Base-by-base conservation (phyloP, 2,113 vertebrate species). In the Megaceryle torquata region DNA sequence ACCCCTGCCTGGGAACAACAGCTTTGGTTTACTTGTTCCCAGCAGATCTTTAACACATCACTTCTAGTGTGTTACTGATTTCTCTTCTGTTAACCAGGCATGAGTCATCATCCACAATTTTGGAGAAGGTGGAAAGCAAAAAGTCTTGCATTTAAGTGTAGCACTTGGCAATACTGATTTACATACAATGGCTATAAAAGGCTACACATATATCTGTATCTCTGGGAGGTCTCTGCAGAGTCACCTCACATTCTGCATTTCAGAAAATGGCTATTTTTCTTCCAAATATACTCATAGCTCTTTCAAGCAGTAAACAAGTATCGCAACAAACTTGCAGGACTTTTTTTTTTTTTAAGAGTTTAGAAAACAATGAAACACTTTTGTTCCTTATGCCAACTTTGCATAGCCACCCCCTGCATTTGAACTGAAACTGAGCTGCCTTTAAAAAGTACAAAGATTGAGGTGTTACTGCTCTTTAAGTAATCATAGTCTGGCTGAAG, bases 231-330 rank as follows among this genome's bases (percentile, higher is more conserved):
- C 53, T 64, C 74, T 53, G 21, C 29, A 61, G 0, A 1, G 75
- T 44, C 21, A 68, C 25, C 35, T 93, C 1, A 0, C 5, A 7
- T 35, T 80, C 61, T 54, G 67, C 4, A 1, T 64, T 85, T 90
- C 50, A 91, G 82, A 35, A 91, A 96, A 68, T 1, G 4, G 48
- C 22, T 29, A 43, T 86, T 92, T 90, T 51, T 88, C 35, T 81
- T 51, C 29, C 39, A 48, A 67, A 71, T 7, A 6, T 74, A 86
- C 39, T 15, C 6, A 18, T 8, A 53, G 56, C 44, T 74, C 28
- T 71, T 86, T 78, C 80, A 94, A 77, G 48, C 17, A 59, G 65
- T 48, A 94, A 96, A 90, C 28, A 94, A 97, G 33, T 51, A 85
- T 15, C 0, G 5, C 91, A 95, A 81, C 14, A 76, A 86, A 65